A percentile compares a stretch with the other conserved stretches of the same genome.
These are phyloP conservation scores for Heliconius ethilla DNA, from an alignment of 2,888 invertebrate genomes.

Conservation along the genomic window DNA sequence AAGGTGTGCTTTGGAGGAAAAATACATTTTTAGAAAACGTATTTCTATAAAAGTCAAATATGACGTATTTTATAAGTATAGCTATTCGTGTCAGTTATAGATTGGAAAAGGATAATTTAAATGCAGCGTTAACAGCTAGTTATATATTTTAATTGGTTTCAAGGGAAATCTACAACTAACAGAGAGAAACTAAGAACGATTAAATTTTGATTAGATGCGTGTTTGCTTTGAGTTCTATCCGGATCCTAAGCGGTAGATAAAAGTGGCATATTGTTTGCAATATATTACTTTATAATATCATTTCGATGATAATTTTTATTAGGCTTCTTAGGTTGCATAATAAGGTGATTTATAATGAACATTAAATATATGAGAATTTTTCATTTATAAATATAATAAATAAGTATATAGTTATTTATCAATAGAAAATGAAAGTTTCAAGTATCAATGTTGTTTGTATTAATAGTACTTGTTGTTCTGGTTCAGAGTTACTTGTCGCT, in stretches of 20 bases:
- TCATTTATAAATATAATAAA: background rate
- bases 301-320: slow-evolving; percentile 16
- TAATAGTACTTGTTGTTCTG: slow-evolving; percentile 22
- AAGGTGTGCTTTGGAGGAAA: too few species aligned
- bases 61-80: background rate
- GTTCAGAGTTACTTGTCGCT: slow-evolving; percentile 13
- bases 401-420: background rate
- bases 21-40: background rate
- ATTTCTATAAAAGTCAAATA: background rate
- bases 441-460: slow-evolving; percentile 26
- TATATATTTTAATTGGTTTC: slow-evolving; percentile 30
- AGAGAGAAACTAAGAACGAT: slow-evolving; percentile 61
- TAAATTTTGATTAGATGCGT: slow-evolving; percentile 60
- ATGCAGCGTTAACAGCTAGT: slow-evolving; percentile 26
- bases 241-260: slow-evolving; percentile 51
- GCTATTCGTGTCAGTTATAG: slow-evolving; percentile 20
- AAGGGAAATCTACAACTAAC: slow-evolving; percentile 48
- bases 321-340: background rate
- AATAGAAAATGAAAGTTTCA: slow-evolving; percentile 18
- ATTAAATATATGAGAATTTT: background rate
- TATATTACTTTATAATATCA: slow-evolving; percentile 23
- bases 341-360: background rate
- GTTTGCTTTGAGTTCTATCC: slow-evolving; percentile 65
- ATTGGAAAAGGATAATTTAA: slow-evolving; percentile 40
- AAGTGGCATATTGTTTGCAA: slow-evolving; percentile 41